phyloP scores from a whole-genome alignment of 2,113 vertebrate genomes.

The Opisthocomus hoazin region DNA sequence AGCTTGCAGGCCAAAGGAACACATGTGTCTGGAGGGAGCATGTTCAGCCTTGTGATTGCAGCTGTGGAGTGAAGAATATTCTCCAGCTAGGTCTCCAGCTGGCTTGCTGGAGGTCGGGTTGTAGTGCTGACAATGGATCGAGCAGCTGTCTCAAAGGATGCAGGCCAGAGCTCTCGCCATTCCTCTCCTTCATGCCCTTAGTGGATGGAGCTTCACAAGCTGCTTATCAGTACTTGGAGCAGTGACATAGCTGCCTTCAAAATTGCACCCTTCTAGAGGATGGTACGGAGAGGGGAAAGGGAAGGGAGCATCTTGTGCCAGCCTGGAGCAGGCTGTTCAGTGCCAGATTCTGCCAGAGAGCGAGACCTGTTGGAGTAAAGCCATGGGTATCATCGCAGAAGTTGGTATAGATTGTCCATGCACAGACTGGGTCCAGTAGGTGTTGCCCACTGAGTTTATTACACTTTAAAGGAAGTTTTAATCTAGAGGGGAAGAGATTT shows the following conservation, averaged over 20 bases:
- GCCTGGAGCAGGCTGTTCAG: neutral
- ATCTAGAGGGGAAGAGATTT: neutral
- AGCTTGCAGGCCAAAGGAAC: neutral
- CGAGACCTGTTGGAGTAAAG: neutral
- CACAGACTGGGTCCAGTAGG: neutral
- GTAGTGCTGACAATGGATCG: neutral
- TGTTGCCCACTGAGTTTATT: neutral
- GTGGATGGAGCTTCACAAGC: neutral
- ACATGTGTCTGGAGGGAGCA: neutral
- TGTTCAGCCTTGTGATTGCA: rapidly evolving
- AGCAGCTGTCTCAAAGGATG: neutral
- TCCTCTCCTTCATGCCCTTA: neutral
- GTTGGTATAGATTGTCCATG: no score
- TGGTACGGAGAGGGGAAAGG: neutral
- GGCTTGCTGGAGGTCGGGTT: neutral
- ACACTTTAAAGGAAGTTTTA: neutral
- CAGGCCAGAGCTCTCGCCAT: neutral
- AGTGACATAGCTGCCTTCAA: neutral
- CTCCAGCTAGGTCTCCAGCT: neutral
- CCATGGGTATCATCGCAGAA: neutral
- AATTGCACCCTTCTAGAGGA: neutral
- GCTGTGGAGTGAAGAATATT: neutral
- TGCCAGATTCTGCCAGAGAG: neutral
- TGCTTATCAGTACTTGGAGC: neutral
- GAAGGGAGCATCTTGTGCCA: neutral